Evolutionary conservation across 1,140 invertebrate genomes (phyloP).

Genomic region (Pseudobourletiella spinata): DNA sequence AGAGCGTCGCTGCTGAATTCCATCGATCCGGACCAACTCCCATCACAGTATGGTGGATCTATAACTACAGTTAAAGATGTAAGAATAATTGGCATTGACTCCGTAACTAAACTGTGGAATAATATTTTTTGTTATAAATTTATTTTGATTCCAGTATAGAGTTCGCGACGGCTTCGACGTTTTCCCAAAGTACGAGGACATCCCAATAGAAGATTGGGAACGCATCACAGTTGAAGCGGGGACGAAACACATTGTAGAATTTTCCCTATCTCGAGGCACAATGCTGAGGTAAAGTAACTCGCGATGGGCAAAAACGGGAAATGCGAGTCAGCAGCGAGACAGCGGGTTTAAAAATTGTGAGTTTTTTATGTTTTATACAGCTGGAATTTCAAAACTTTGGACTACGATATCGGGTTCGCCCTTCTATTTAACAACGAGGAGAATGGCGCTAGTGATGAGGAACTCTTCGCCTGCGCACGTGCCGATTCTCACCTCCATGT

Average conservation of each 20-base stretch:
- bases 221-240: slow-evolving; percentile 11
- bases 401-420: slow-evolving; percentile 80
- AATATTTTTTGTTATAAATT: background rate
- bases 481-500: slow-evolving; percentile 65
- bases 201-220: background rate
- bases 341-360: background rate
- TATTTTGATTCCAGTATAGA: background rate
- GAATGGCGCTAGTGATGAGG: slow-evolving; percentile 35
- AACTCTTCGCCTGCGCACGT: slow-evolving; percentile 58
- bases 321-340: background rate
- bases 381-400: slow-evolving; percentile 80
- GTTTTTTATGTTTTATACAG: slow-evolving; percentile 43
- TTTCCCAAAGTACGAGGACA: background rate
- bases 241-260: slow-evolving; percentile 7
- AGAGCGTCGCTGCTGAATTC: slow-evolving; percentile 55
- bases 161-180: background rate
- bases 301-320: background rate
- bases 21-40: slow-evolving; percentile 60
- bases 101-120: background rate
- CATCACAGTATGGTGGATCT: slow-evolving; percentile 63
- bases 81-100: too few relatives aligned
- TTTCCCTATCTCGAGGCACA: background rate
- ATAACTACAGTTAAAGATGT: background rate
- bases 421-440: slow-evolving; percentile 55
- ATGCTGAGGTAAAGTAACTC: background rate